Base-by-base conservation (phyloP, 2,888 invertebrate genomes). In the Cephus rjabovi region DNA sequence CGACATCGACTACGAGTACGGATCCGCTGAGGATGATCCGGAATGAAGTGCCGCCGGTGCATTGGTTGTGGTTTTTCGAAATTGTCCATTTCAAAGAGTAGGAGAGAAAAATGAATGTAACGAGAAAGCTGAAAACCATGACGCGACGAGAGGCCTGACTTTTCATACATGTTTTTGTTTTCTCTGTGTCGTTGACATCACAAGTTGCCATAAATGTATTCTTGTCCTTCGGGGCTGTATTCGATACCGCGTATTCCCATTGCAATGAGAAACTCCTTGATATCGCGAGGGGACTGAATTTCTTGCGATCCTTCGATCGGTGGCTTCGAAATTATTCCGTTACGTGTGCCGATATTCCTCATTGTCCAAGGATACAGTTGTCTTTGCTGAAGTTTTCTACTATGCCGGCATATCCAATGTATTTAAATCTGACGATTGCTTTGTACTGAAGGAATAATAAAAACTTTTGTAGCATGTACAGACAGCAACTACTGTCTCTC, bases 131-230 rank as follows among this genome's bases (percentile, higher is more conserved):
- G 76, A 75, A 77, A 76, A 80, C 80, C 81, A 85, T 79, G 83
- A 83, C 80, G 80, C 80, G 77, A 77, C 15, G 70, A 70, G 78
- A 83, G 79, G 81, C 81, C 81, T 75, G 76, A 81, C 76, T 80
- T 81, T 30, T 70, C 33, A 30, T 33, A 33, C 70, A 30, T 70
- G 31, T 15, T 33, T 70, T 23, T 33, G 33, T 33, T 70, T 33
- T 81, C 79, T 79, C 77, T 77, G 81, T 77, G 83, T 80, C 79
- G 77, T 35, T 80, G 79, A 85, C 86, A 83, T 85, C 83, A 84
- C 84, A 83, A 81, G 86, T 87, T 87, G 88, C 87, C 88, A 88
- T 88, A 87, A 82, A 84, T 85, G 81, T 81, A 82, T 82, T 82
- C 4, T 83, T 79, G 70, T 70, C 70, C 70, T 33, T 30, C 70